phyloP scores from a whole-genome alignment of 2,797 vertebrate genomes.

The Brotula barbata region DNA sequence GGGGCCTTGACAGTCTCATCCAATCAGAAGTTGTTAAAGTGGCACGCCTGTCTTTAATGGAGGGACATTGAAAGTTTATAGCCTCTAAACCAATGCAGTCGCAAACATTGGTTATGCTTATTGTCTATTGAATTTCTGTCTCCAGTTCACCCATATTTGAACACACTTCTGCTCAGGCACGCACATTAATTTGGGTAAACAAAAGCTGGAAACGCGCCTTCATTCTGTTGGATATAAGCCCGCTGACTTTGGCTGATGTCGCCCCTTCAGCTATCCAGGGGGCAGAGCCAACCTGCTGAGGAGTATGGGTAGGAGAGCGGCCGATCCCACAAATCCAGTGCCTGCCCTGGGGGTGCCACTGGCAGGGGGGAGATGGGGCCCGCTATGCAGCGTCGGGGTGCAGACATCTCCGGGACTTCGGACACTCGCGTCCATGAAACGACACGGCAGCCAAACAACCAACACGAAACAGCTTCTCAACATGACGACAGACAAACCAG shows the following conservation, averaged over 20 bases:
- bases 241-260: conserved; percentile 52
- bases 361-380: conserved; percentile 80
- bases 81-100: conserved; percentile 1
- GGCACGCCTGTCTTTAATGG: conserved; percentile 40
- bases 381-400: conserved; percentile 87
- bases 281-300: conserved; percentile 74
- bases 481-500: conserved; percentile 60
- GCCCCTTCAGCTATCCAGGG: conserved; percentile 78
- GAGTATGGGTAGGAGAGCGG: conserved; percentile 82
- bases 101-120: conserved; percentile 18
- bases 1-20: conserved; percentile 32
- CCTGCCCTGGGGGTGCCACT: conserved; percentile 80
- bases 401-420: conserved; percentile 95
- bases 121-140: conserved; percentile 59
- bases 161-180: conserved; percentile 21
- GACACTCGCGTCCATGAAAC: conserved; percentile 87
- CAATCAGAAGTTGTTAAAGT: conserved; percentile 41
- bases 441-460: conserved; percentile 73
- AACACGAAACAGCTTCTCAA: conserved; percentile 40
- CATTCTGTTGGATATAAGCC: conserved; percentile 47
- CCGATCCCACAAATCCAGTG: conserved; percentile 80
- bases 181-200: conserved; percentile 35
- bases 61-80: conserved; percentile 42
- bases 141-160: conserved; percentile 20
- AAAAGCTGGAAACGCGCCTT: conserved; percentile 34